Conservation (phyloP, 1,140 invertebrate species). For the Amphibalanus amphitrite region DNA sequence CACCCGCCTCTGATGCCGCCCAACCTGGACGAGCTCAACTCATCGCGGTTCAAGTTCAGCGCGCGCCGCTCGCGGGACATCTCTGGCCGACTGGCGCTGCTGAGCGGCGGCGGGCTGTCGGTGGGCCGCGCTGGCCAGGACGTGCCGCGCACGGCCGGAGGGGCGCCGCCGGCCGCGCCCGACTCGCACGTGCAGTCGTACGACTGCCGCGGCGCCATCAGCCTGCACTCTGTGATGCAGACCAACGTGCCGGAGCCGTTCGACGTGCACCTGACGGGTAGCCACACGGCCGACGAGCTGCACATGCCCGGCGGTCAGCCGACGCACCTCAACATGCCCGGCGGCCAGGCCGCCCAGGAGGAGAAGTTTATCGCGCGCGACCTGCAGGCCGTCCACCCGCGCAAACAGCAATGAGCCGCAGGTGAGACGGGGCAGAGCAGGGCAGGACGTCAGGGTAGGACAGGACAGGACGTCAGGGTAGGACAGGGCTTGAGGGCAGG, state of each 20-base stretch:
- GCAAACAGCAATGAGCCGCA: neutral
- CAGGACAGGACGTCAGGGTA: too few species aligned
- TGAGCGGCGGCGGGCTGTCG: neutral
- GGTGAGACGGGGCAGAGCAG: too few species aligned
- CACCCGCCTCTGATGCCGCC: neutral
- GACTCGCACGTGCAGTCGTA: conserved; percentile 44
- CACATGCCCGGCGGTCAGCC: conserved; percentile 9
- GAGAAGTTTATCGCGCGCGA: conserved; percentile 45
- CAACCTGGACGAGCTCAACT: neutral
- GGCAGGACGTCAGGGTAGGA: too few species aligned
- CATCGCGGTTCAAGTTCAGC: neutral
- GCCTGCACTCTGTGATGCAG: conserved; percentile 48
- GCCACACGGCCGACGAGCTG: neutral
- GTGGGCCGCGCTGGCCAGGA: neutral
- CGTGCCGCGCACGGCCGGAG: too few species aligned
- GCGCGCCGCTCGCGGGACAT: neutral
- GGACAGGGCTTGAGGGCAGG: too few species aligned
- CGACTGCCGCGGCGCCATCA: conserved; percentile 45
- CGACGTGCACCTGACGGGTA: neutral
- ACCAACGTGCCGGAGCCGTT: conserved; percentile 48
- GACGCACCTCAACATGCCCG: conserved; percentile 49
- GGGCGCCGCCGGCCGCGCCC: too few species aligned
- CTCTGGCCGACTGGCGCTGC: neutral
- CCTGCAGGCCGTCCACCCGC: conserved; percentile 25
- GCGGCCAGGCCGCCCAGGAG: conserved; percentile 43